phyloP scores from a whole-genome alignment of 2,888 invertebrate genomes.

The Tipula confusa region DNA sequence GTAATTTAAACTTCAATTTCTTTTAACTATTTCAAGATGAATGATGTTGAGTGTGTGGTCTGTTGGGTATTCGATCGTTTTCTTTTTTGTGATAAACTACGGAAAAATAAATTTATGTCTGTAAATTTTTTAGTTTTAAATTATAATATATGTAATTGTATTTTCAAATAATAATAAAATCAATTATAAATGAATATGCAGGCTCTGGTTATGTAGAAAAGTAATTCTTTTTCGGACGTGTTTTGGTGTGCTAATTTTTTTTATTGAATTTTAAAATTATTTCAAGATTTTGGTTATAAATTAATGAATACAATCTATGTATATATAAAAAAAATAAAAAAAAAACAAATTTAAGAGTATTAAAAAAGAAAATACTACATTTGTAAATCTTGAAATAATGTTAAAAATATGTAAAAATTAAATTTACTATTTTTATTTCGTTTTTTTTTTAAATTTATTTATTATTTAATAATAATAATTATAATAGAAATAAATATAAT shows the following conservation, averaged over 20 bases:
- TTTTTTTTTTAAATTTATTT: not conserved
- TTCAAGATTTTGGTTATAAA: not conserved
- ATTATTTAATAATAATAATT: slow-evolving; percentile 13
- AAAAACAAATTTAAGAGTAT: not conserved
- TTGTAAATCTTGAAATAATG: slow-evolving; percentile 6
- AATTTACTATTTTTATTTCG: not conserved
- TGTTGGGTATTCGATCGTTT: not conserved
- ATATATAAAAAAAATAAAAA: not conserved
- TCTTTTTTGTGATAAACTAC: not conserved
- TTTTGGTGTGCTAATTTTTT: slow-evolving; percentile 20
- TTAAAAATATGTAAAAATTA: not conserved
- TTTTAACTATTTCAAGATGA: not conserved
- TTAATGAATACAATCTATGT: not conserved
- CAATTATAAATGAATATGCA: slow-evolving; percentile 1
- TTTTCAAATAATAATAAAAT: not conserved
- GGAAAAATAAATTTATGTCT: not conserved
- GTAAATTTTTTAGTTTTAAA: not conserved
- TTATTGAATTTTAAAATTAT: not conserved
- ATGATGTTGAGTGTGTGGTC: not conserved
- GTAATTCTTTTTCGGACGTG: not conserved
- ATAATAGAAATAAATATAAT: slow-evolving; percentile 25
- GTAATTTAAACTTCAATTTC: not conserved
- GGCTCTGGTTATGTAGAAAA: not conserved
- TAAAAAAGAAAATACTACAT: not conserved
- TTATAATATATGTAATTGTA: not conserved